Conservation (phyloP, 2,113 vertebrate genomes). For the Enhydra lutris region DNA sequence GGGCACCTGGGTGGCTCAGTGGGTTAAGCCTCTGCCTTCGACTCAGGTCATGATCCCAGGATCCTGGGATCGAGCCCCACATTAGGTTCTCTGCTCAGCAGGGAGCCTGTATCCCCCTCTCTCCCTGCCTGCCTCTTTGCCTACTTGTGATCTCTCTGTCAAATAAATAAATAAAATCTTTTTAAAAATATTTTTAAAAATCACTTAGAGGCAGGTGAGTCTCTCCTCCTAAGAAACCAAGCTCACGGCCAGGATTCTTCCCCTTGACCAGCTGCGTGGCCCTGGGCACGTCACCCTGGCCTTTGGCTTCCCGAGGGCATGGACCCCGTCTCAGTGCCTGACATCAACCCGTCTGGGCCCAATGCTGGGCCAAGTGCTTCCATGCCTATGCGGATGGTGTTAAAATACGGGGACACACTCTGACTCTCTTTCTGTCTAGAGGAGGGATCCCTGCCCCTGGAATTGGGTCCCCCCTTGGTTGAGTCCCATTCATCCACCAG, state of each 20-base stretch:
- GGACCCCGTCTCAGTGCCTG: neutral
- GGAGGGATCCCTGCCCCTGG: no score
- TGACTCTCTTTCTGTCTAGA: neutral
- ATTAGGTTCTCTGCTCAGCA: no score
- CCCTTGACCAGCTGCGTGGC: no score
- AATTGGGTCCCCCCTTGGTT: neutral
- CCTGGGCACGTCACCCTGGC: neutral
- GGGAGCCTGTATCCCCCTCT: no score
- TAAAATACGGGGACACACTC: accelerated
- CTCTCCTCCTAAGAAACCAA: neutral
- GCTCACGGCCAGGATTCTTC: neutral
- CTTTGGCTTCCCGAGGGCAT: neutral
- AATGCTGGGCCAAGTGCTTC: accelerated
- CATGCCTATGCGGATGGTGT: accelerated
- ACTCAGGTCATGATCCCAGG: no score
- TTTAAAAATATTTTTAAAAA: no score
- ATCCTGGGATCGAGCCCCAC: no score
- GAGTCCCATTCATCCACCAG: neutral
- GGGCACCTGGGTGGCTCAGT: no score
- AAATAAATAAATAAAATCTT: no score
- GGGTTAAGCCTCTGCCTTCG: no score
- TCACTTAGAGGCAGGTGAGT: neutral
- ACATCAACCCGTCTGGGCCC: neutral
- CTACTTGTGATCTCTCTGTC: no score
- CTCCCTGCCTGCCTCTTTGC: no score